Evolutionary conservation across 1,140 invertebrate genomes (phyloP), one percentile per base, ranked within the genome.

Genomic region (Elymnias hypermnestra): DNA sequence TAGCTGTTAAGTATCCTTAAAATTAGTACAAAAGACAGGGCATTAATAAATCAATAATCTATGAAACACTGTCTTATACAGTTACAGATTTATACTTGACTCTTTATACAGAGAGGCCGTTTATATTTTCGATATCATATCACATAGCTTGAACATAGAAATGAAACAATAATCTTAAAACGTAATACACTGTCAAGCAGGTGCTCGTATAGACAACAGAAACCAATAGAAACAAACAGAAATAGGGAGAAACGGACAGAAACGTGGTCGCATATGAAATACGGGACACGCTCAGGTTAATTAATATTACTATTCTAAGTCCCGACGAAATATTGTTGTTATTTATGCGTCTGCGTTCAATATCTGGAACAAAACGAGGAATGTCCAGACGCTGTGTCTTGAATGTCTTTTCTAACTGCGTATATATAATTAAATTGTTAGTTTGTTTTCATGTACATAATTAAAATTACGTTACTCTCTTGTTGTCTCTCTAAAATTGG

Each of bases 241-340:
- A 31, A 31, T 53, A 64, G 31, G 41, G 13, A 53, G 22, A 46
- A 39, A 63, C 62, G 57, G 57, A 59, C 38, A 65, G 70, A 72
- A 72, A 72, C 59, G 37, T 37, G 59, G 63, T 63, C 67, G 68
- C 74, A 68, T 69, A 76, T 72, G 72, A 75, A 69, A 68, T 72
- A 69, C 65, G 58, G 53, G 57, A 53, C 54, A 49, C 54, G 58
- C 61, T 53, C 60, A 63, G 61, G 60, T 74, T 71, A 71, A 74
- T 74, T 78, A 78, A 74, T 72, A 70, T 62, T 67, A 66, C 63
- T 75, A 73, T 74, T 78, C 69, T 59, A 53, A 53, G 63, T 53
- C 61, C 18, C 55, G 55, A 57, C 58, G 69, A 77, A 70, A 70
- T 70, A 74, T 72, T 73, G 53, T 69, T 69, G 63, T 72, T 60